A percentile compares a stretch with the other conserved stretches of the same genome.
Conservation (phyloP, 1,140 invertebrate species). For the Dendroctonus ponderosae region DNA sequence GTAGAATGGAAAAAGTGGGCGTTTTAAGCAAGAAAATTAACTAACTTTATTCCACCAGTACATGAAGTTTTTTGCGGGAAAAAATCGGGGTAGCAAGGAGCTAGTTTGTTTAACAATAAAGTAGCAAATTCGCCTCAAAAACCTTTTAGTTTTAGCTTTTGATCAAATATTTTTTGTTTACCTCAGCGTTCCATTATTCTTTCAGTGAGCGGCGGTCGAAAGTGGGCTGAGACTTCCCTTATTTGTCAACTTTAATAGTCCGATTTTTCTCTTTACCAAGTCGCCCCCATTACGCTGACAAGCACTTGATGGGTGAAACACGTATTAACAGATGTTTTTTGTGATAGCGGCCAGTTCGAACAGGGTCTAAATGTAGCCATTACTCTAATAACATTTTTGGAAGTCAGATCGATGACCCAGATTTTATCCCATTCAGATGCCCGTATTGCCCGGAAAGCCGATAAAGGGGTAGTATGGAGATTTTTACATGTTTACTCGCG, state of each 20-base stretch:
- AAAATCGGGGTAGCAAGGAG: no score
- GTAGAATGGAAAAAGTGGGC: no score
- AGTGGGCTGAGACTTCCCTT: constrained; percentile 20
- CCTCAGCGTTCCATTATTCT: constrained; percentile 22
- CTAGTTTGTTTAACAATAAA: no score
- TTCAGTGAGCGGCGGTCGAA: constrained; percentile 9
- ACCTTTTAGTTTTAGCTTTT: constrained; percentile 16
- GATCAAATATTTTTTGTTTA: constrained; percentile 22
- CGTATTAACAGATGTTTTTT: constrained; percentile 37
- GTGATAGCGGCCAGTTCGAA: constrained; percentile 21
- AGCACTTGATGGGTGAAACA: constrained; percentile 35
- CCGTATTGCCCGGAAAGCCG: constrained; percentile 2
- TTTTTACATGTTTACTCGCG: neutral
- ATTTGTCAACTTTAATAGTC: constrained; percentile 32
- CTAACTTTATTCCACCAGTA: no score
- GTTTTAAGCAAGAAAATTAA: no score
- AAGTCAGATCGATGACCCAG: constrained; percentile 37
- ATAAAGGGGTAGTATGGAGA: neutral
- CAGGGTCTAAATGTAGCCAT: constrained; percentile 35
- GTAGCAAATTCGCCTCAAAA: no score
- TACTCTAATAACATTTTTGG: constrained; percentile 39
- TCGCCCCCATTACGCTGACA: constrained; percentile 22
- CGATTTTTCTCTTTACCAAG: constrained; percentile 17
- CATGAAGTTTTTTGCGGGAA: no score
- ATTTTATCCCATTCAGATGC: constrained; percentile 34